These are phyloP conservation scores for Fopius arisanus DNA, from an alignment of 1,140 invertebrate genomes.

Conservation along the genomic window DNA sequence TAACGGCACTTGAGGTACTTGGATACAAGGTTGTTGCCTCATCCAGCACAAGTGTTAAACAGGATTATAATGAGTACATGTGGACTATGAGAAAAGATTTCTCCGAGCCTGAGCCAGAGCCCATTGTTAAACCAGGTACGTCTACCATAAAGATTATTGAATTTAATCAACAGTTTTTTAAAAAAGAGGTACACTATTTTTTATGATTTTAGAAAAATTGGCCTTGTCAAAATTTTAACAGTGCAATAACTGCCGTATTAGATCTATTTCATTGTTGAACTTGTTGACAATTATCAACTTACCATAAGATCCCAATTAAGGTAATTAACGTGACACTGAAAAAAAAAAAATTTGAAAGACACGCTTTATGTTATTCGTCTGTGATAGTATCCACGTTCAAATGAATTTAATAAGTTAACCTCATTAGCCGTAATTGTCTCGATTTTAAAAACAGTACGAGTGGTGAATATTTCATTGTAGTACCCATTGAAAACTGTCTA, in stretches of 20 bases:
- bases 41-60: constrained; percentile 82
- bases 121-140: constrained; percentile 55
- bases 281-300: neutral
- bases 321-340: neutral
- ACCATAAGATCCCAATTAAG: neutral
- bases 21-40: constrained; percentile 87
- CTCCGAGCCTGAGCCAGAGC: constrained; percentile 75
- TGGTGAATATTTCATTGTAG: constrained; percentile 33
- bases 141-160: constrained; percentile 19
- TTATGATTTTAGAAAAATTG: constrained; percentile 27
- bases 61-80: constrained; percentile 89
- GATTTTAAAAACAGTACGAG: constrained; percentile 29
- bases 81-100: constrained; percentile 92
- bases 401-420: neutral
- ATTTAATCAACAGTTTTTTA: neutral
- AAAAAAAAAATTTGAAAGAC: constrained; percentile 19
- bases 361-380: constrained; percentile 24
- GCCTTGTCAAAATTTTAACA: neutral
- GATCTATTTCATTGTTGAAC: constrained; percentile 23
- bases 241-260: constrained; percentile 21
- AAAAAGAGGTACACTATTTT: neutral
- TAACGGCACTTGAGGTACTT: constrained; percentile 84
- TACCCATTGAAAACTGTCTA: constrained; percentile 22
- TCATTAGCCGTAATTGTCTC: neutral
- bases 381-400: neutral